Conservation (phyloP, 1,140 invertebrate genomes). For the Phocides pigmalion region DNA sequence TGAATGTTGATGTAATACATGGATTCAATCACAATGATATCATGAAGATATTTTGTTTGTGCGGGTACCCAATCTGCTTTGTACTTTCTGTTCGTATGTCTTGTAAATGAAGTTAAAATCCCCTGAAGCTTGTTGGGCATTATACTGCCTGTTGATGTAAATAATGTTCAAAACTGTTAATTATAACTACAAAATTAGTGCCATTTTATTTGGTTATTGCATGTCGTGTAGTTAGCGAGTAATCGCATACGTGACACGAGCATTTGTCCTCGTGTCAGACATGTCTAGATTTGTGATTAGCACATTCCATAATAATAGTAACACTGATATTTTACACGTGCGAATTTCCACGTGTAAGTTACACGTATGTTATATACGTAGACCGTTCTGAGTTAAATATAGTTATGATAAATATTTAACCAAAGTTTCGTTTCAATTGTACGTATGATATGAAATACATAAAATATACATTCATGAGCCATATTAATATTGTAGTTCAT, state of each 20-base stretch:
- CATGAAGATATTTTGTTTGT: not conserved
- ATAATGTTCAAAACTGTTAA: conserved; percentile 43
- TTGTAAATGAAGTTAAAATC: conserved; percentile 27
- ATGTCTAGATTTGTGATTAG: conserved; percentile 47
- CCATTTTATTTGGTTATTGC: conserved; percentile 45
- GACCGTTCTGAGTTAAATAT: not conserved
- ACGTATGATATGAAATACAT: conserved; percentile 42
- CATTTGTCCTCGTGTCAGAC: no score
- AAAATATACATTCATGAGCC: conserved; percentile 54
- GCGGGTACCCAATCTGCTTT: not conserved
- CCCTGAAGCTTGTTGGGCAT: not conserved
- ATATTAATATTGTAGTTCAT: conserved; percentile 65
- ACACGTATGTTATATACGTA: conserved; percentile 4
- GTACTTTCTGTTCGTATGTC: not conserved
- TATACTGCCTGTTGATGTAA: conserved; percentile 21
- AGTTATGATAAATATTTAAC: conserved; percentile 39
- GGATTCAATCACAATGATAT: no score
- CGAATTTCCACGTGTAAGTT: not conserved
- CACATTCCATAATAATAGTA: conserved; percentile 54
- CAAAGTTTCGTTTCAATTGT: conserved; percentile 51
- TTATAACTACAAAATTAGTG: conserved; percentile 59
- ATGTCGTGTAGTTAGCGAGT: conserved; percentile 9
- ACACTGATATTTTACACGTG: conserved; percentile 28
- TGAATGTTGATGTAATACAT: no score
- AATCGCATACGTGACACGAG: not conserved